Evolutionary conservation across 2,113 vertebrate genomes (phyloP).

Genomic region (Marcusenius ussheri): DNA sequence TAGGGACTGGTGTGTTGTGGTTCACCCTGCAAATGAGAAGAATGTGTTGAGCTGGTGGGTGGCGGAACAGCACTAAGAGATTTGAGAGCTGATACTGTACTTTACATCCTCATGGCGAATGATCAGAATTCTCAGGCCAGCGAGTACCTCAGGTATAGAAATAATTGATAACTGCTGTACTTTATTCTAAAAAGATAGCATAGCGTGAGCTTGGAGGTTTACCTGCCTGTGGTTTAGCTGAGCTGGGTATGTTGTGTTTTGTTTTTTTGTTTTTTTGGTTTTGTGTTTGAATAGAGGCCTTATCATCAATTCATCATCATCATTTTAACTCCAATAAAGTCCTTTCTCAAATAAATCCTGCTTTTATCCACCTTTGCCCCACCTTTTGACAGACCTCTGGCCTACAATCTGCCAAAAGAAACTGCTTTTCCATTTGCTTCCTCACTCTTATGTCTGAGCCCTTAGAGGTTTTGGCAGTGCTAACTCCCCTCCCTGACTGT

Average conservation of each 20-base stretch:
- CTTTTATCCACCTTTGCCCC: not conserved
- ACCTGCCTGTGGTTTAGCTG: not conserved
- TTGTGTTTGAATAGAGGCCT: not conserved
- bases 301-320: not conserved
- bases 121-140: not conserved
- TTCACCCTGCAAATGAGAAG: not conserved
- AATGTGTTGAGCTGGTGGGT: not conserved
- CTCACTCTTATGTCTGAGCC: not conserved
- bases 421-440: not conserved
- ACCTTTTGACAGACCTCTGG: not conserved
- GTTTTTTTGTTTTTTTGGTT: not conserved
- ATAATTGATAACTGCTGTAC: not conserved
- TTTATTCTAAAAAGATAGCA: not conserved
- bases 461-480: not conserved
- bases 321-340: not conserved
- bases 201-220: not conserved
- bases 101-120: not conserved
- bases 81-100: not conserved
- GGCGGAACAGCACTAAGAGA: not conserved
- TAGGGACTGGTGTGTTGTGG: not conserved
- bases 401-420: not conserved
- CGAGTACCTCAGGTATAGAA: not conserved
- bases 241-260: not conserved
- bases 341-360: not conserved
- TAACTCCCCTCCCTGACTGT: not conserved